phyloP scores from a whole-genome alignment of 2,797 vertebrate species.

The Macropodus opercularis region DNA sequence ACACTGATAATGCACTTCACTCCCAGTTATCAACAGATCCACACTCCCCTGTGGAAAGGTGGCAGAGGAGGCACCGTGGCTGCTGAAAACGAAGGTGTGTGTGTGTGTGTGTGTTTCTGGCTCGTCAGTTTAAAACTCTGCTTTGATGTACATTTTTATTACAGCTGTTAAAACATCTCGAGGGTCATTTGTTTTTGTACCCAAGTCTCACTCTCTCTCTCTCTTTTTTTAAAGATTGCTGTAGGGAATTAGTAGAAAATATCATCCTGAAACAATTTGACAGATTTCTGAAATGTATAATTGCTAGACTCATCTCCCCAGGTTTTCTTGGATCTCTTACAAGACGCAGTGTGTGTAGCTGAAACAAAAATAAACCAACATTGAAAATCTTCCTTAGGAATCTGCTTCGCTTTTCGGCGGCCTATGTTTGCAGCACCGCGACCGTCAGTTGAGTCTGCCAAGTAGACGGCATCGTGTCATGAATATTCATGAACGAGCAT shows the following conservation, averaged over 20 bases:
- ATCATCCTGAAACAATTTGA: conserved; percentile 12
- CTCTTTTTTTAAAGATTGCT: conserved; percentile 9
- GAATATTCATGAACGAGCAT: conserved; percentile 81
- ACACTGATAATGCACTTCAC: conserved; percentile 81
- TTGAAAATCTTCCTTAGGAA: conserved; percentile 49
- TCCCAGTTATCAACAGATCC: conserved; percentile 77
- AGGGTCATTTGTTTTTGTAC: conserved; percentile 20
- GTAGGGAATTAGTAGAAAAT: not conserved
- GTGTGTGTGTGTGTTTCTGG: too few relatives aligned
- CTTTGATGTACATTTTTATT: conserved; percentile 23
- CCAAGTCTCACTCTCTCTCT: not conserved
- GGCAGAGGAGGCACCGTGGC: conserved; percentile 43
- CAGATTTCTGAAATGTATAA: conserved; percentile 4
- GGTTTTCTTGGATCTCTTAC: conserved; percentile 22
- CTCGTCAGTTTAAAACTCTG: conserved; percentile 15
- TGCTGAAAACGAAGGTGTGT: conserved; percentile 18
- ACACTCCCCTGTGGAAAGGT: conserved; percentile 70
- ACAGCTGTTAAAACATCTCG: conserved; percentile 8
- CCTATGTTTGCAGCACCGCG: conserved; percentile 64
- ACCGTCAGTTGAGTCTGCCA: conserved; percentile 71
- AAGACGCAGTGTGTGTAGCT: conserved; percentile 24
- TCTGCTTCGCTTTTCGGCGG: conserved; percentile 48
- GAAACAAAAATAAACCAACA: conserved; percentile 55
- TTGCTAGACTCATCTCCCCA: conserved; percentile 18
- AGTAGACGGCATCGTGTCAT: conserved; percentile 71